A percentile compares a stretch with the other conserved stretches of the same genome.
Conservation (phyloP, 2,888 invertebrate species). For the Drosophila yooni region DNA sequence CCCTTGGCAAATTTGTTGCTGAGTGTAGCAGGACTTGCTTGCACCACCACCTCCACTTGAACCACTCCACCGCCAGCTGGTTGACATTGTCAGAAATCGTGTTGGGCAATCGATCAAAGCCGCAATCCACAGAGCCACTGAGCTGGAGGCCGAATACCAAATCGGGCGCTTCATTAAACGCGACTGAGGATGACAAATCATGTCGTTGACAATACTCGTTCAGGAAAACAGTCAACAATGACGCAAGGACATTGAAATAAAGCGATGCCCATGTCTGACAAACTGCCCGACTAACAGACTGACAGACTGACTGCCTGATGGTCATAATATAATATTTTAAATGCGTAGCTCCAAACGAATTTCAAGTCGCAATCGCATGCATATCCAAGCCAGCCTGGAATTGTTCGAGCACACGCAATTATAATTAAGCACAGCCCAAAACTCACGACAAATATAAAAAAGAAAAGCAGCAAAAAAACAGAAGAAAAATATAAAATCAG, state of each 20-base stretch:
- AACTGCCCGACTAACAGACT: slow-evolving; percentile 22
- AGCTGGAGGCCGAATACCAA: slow-evolving; percentile 34
- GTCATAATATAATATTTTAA: slow-evolving; percentile 56
- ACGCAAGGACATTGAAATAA: slow-evolving; percentile 57
- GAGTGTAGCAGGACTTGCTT: slow-evolving; percentile 1
- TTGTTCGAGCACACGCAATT: slow-evolving; percentile 78
- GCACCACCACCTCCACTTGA: not conserved
- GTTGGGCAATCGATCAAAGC: slow-evolving; percentile 81
- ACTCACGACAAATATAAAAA: slow-evolving; percentile 64
- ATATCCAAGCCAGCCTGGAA: slow-evolving; percentile 32
- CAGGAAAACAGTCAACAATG: slow-evolving; percentile 61
- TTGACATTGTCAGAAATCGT: slow-evolving; percentile 47
- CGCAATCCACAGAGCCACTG: slow-evolving; percentile 25
- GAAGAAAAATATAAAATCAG: not conserved
- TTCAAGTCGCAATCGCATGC: slow-evolving; percentile 43
- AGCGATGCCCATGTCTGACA: slow-evolving; percentile 42
- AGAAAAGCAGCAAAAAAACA: slow-evolving; percentile 28
- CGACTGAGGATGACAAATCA: slow-evolving; percentile 75
- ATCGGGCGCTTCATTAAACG: slow-evolving; percentile 63
- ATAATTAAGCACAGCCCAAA: slow-evolving; percentile 74
- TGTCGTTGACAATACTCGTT: slow-evolving; percentile 72
- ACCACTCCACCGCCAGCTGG: slow-evolving; percentile 26
- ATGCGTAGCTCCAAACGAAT: slow-evolving; percentile 40
- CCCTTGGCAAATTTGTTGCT: not conserved
- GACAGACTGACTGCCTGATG: slow-evolving; percentile 5